phyloP scores from a whole-genome alignment of 2,888 invertebrate species.

The Eupithecia subumbrata region DNA sequence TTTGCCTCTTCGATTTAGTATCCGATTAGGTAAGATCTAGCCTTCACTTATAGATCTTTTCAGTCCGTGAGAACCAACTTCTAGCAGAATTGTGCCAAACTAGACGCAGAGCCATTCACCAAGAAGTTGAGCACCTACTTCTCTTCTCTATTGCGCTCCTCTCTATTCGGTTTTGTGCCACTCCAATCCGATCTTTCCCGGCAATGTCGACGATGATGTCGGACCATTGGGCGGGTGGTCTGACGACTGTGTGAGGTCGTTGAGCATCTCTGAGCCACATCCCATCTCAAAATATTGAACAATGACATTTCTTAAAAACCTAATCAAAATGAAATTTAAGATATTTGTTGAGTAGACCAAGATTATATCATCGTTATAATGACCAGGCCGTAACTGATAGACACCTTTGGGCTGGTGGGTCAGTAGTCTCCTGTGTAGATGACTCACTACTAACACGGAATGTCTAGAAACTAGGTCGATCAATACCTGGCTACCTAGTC shows the following conservation, averaged over 20 bases:
- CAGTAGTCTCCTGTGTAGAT: neutral
- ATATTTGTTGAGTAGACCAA: too few species aligned
- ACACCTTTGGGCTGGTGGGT: neutral
- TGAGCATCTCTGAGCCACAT: neutral
- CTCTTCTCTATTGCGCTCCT: neutral
- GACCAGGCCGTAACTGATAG: neutral
- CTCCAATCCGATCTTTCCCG: neutral
- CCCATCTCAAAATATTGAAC: neutral
- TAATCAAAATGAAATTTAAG: too few species aligned
- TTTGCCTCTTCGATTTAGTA: neutral
- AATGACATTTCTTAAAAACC: too few species aligned
- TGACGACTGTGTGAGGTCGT: neutral
- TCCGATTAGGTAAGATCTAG: neutral
- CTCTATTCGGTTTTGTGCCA: neutral
- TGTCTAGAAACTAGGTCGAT: neutral
- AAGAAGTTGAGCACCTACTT: neutral
- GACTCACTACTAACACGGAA: conserved; percentile 1
- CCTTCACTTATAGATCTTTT: neutral
- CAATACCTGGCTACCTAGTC: neutral
- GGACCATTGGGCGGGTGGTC: neutral
- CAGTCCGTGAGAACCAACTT: neutral
- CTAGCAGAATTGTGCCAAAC: neutral
- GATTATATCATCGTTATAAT: neutral
- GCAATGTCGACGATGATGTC: neutral
- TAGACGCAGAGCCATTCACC: neutral